phyloP scores from a whole-genome alignment of 2,888 invertebrate genomes.

The Ochropleura plecta region DNA sequence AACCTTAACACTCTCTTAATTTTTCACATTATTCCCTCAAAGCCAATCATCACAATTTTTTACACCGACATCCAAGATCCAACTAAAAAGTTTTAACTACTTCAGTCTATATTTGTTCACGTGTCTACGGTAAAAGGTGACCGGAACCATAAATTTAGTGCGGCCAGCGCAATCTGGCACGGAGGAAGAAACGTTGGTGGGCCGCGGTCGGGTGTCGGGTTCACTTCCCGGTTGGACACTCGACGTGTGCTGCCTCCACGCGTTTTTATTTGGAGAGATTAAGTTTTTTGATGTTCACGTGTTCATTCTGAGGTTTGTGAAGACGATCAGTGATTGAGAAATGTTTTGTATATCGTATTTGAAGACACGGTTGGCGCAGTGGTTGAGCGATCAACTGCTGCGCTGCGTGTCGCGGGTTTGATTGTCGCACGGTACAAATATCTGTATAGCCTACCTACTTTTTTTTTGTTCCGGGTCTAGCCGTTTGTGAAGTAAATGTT shows the following conservation, averaged over 20 bases:
- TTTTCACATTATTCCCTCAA: constrained; percentile 12
- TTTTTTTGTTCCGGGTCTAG: too few species aligned
- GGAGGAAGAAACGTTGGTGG: constrained; percentile 83
- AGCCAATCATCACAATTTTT: constrained; percentile 22
- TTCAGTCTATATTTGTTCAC: constrained; percentile 79
- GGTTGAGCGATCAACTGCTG: too few species aligned
- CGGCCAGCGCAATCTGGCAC: constrained; percentile 78
- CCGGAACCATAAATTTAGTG: constrained; percentile 86
- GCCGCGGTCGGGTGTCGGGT: constrained; percentile 83
- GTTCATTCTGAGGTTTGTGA: constrained; percentile 19
- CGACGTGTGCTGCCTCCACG: constrained; percentile 73
- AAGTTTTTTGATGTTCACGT: constrained; percentile 63
- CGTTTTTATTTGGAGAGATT: constrained; percentile 67
- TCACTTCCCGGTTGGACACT: constrained; percentile 80
- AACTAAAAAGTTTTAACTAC: constrained; percentile 42
- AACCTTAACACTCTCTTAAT: constrained; percentile 13
- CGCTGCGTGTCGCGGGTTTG: too few species aligned
- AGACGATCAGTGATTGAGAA: not conserved
- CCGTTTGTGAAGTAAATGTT: too few species aligned
- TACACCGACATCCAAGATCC: not conserved
- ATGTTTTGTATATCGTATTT: not conserved
- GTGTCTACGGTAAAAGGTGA: constrained; percentile 77
- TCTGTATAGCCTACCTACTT: too few species aligned
- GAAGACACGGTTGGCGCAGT: too few species aligned
- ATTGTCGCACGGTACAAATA: too few species aligned